Base-by-base conservation (phyloP, 2,797 vertebrate genomes). In the Australoheros facetus region DNA sequence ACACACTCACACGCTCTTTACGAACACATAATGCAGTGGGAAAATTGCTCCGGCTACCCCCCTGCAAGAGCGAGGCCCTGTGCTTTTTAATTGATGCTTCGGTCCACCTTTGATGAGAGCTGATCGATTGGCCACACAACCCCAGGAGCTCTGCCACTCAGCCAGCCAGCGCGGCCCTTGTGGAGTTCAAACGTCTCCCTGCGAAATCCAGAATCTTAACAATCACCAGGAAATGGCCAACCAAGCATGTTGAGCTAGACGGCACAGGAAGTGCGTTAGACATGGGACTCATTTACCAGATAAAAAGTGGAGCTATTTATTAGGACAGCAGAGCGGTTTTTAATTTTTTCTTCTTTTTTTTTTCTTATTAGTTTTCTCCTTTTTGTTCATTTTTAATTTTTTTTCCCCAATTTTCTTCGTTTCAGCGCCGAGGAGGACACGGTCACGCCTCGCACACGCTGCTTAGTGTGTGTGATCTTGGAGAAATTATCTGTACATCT, bases 401-500 rank as follows among this genome's bases (percentile, higher is more conserved):
- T 45, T 71, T 90, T 88, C 28, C 86, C 72, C 78, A 85, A 80
- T 82, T 81, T 86, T 82, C 64, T 87, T 87, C 79, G 83, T 94
- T 93, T 92, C 86, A 83, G 92, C 90, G 56, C 87, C 75, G 87
- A 89, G 89, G 86, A 91, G 83, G 93, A 93, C 88, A 86, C 77
- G 92, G 92, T 94, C 92, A 93, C 78, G 86, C 89, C 93, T 91
- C 87, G n/a, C 89, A 91, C 93, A 92, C 84, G 79, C 87, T 82
- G 90, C 92, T 92, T 81, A 23, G 91, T 90, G 91, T 93, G 93
- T 94, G 93, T 83, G 90, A 94, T 93, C 83, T 92, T 93, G 92
- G 93, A 94, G 87, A 95, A 92, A 90, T 87, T 97, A 96, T 97
- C 96, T 96, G 97, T 97, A 97, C 96, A 97, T 97, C 96, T 97